These are phyloP conservation scores for Lepidocolaptes lacrymiger DNA, from an alignment of 2,797 vertebrate genomes.

Conservation along the genomic window DNA sequence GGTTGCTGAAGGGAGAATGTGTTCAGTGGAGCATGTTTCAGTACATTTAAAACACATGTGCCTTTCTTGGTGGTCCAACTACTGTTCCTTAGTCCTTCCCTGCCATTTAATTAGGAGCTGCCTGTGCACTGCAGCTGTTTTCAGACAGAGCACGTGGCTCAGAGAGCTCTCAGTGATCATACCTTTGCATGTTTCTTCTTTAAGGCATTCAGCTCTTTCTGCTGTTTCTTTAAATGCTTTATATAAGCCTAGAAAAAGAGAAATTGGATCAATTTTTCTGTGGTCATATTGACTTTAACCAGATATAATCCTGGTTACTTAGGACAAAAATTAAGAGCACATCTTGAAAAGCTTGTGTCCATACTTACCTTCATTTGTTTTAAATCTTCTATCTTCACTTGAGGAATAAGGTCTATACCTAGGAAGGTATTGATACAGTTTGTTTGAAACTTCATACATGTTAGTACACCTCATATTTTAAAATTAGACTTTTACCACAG, in stretches of 20 bases:
- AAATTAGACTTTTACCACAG: background rate
- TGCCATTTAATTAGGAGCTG: background rate
- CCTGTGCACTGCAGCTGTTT: background rate
- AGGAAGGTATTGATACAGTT: conserved; percentile 46
- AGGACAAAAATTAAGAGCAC: background rate
- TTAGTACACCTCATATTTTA: background rate
- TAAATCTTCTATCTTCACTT: conserved; percentile 95
- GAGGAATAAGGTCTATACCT: conserved; percentile 89
- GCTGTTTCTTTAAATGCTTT: conserved; percentile 96
- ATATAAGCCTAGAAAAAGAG: conserved; percentile 85
- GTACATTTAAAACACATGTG: background rate
- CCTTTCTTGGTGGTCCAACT: background rate
- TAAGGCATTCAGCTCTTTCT: conserved; percentile 91
- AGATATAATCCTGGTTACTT: background rate
- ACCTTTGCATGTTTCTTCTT: conserved; percentile 99
- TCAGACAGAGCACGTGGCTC: background rate
- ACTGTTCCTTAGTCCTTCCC: background rate
- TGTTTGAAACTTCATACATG: background rate
- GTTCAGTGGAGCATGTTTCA: background rate
- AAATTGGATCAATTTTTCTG: conserved; percentile 3
- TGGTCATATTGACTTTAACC: background rate
- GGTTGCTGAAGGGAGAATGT: background rate
- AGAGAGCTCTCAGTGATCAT: conserved; percentile 3
- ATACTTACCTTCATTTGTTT: conserved; percentile 95
- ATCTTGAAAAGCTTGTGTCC: background rate